These are phyloP conservation scores for Acronicta leporina DNA, from an alignment of 2,888 invertebrate genomes.

Conservation along the genomic window DNA sequence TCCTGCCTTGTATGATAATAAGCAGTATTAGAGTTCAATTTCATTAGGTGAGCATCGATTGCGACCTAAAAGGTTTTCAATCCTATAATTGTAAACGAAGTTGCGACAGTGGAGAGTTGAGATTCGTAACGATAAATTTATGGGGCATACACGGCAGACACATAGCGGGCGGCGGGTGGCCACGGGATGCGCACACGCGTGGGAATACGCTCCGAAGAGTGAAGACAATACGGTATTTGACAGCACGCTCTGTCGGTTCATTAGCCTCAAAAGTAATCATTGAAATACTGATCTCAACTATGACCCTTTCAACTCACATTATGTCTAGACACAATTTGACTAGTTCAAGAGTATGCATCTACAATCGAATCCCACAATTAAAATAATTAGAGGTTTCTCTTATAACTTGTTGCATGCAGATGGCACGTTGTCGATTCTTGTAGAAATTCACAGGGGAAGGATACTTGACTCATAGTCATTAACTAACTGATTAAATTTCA, in stretches of 20 bases:
- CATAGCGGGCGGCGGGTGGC: constrained; percentile 18
- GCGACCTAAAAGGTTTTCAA: constrained; percentile 9
- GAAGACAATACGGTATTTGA: constrained; percentile 70
- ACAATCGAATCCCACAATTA: constrained; percentile 10
- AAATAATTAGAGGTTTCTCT: constrained; percentile 4
- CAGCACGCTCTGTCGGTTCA: constrained; percentile 71
- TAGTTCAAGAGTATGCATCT: constrained; percentile 4
- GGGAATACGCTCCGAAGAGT: constrained; percentile 64
- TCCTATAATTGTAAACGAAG: constrained; percentile 1
- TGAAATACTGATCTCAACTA: constrained; percentile 48
- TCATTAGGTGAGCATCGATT: constrained; percentile 7
- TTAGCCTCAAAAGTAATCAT: constrained; percentile 72
- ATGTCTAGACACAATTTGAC: constrained; percentile 36
- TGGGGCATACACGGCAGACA: constrained; percentile 33
- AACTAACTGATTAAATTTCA: background rate
- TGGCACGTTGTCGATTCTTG: too few relatives aligned
- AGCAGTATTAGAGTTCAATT: constrained; percentile 3
- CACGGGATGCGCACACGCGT: constrained; percentile 62
- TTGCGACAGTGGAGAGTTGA: constrained; percentile 57
- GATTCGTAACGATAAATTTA: constrained; percentile 47
- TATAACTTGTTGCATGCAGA: background rate
- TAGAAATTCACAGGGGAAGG: too few relatives aligned
- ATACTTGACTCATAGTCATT: background rate
- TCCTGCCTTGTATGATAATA: constrained; percentile 31
- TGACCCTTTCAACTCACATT: constrained; percentile 33